Evolutionary conservation across 2,888 invertebrate species (phyloP).

Genomic region (Molanna angustata): DNA sequence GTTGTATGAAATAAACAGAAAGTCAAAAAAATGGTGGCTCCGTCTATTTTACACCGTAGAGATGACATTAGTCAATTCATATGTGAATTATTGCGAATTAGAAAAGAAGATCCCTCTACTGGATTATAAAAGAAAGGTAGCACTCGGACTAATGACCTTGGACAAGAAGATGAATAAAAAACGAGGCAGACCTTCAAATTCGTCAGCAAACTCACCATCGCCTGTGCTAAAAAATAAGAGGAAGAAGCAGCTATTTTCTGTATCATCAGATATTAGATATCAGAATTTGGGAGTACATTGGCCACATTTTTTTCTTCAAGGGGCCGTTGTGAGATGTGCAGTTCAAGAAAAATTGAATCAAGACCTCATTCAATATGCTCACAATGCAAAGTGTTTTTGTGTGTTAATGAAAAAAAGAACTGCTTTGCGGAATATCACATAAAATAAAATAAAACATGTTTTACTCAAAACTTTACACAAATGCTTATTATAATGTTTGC

Average conservation of each 20-base stretch:
- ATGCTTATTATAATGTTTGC: too few species aligned
- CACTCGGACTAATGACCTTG: too few species aligned
- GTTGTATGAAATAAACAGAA: not conserved
- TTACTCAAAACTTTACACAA: too few species aligned
- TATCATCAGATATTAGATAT: slow-evolving; percentile 6
- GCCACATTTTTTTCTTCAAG: slow-evolving; percentile 8
- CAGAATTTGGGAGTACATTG: slow-evolving; percentile 19
- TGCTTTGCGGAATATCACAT: slow-evolving; percentile 9
- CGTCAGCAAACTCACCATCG: too few species aligned
- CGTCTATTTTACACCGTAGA: not conserved
- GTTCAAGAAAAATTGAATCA: slow-evolving; percentile 5
- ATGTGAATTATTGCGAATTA: not conserved
- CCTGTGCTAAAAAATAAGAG: too few species aligned
- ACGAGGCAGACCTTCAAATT: too few species aligned
- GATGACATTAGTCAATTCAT: slow-evolving; percentile 1
- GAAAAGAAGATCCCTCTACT: too few species aligned
- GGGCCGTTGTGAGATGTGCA: slow-evolving; percentile 16
- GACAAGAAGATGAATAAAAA: too few species aligned
- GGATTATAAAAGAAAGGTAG: too few species aligned
- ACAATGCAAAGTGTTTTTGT: slow-evolving; percentile 11
- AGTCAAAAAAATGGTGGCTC: slow-evolving; percentile 3
- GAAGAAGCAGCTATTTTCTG: too few species aligned
- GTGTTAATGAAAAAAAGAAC: slow-evolving; percentile 10
- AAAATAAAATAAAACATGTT: too few species aligned
- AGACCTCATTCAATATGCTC: slow-evolving; percentile 1